Evolutionary conservation across 2,797 vertebrate species (phyloP).

Genomic region (Furcifer pardalis): DNA sequence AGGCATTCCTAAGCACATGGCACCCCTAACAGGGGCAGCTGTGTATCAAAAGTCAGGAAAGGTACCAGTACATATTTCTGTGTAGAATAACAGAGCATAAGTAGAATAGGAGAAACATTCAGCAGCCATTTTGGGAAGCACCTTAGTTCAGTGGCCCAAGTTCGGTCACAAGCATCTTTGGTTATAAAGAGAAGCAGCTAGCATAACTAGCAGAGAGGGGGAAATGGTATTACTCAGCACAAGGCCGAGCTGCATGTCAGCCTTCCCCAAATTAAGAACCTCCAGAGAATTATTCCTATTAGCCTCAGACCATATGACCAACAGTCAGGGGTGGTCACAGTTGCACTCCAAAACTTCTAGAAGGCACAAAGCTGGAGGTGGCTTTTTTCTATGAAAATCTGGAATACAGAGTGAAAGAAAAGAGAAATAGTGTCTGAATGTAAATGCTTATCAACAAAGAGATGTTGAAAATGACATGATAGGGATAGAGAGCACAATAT

Average conservation of each 20-base stretch:
- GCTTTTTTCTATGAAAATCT: neutral
- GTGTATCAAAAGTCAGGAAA: too few relatives aligned
- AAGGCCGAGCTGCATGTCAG: neutral
- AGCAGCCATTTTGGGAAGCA: neutral
- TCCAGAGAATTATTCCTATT: too few relatives aligned
- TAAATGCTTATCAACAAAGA: slow-evolving; percentile 18
- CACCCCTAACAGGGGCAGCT: too few relatives aligned
- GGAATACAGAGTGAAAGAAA: neutral
- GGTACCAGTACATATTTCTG: neutral
- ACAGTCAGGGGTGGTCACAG: neutral
- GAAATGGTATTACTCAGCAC: too few relatives aligned
- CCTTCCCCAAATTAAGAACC: too few relatives aligned
- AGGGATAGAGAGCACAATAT: fast-evolving
- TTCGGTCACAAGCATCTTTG: neutral
- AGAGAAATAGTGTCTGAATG: neutral
- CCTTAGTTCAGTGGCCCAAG: neutral
- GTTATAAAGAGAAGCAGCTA: too few relatives aligned
- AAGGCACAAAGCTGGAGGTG: neutral
- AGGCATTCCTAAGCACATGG: too few relatives aligned
- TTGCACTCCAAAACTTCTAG: neutral
- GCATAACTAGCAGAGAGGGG: neutral
- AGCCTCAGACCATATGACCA: neutral
- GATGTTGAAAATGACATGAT: slow-evolving; percentile 1
- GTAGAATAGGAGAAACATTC: neutral
- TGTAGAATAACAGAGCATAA: too few relatives aligned